Evolutionary conservation across 2,113 vertebrate species (phyloP).

Genomic region (Furnarius figulus): DNA sequence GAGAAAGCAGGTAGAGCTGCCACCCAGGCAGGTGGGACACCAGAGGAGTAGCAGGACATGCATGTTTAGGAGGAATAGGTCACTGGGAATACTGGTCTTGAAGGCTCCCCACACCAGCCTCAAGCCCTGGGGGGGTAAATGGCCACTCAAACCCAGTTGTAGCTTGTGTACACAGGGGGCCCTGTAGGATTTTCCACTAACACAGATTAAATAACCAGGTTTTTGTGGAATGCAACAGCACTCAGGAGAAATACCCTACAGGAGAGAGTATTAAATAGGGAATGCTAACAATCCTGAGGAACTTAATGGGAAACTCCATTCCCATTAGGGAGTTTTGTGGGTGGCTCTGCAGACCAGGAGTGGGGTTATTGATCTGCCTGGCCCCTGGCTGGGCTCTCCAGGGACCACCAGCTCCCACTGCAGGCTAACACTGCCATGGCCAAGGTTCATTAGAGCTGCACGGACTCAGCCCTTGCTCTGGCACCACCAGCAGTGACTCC

Average conservation of each 20-base stretch:
- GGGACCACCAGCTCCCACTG: neutral
- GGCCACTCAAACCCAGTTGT: neutral
- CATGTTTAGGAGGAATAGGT: accelerated
- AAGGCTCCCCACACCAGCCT: neutral
- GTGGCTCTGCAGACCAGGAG: neutral
- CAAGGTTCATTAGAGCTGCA: neutral
- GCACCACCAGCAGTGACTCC: neutral
- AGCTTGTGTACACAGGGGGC: neutral
- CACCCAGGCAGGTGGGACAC: accelerated
- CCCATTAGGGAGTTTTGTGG: neutral
- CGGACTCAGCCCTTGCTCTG: accelerated
- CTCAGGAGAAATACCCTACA: neutral
- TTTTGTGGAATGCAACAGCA: accelerated
- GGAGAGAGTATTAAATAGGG: accelerated
- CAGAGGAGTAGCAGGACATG: accelerated
- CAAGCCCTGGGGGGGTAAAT: neutral
- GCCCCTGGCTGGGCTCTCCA: accelerated
- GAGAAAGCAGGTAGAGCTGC: neutral
- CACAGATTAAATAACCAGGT: neutral
- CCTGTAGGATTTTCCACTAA: neutral
- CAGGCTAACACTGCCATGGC: accelerated
- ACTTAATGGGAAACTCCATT: accelerated
- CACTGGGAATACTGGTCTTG: neutral
- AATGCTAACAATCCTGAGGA: neutral
- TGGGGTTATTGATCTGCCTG: accelerated